Conservation (phyloP, 2,113 vertebrate species). For the Ochotona curzoniae region DNA sequence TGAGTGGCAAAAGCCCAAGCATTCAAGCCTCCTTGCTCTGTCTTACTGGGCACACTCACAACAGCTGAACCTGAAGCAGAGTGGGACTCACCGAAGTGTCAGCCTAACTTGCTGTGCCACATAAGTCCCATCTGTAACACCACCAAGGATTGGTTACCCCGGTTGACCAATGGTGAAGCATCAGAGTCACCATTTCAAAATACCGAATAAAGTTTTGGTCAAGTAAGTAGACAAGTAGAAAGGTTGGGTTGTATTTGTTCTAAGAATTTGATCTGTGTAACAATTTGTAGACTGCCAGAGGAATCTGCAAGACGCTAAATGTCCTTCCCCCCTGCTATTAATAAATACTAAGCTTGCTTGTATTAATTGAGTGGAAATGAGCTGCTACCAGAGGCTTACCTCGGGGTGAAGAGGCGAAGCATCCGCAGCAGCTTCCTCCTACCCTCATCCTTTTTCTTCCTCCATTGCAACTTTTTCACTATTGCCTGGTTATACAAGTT, state of each 20-base stretch:
- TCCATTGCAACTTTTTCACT: neutral
- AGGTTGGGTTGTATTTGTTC: neutral
- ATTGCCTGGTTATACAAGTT: neutral
- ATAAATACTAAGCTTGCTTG: neutral
- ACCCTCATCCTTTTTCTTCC: neutral
- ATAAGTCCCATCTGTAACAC: no score
- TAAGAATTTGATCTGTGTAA: neutral
- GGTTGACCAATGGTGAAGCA: neutral
- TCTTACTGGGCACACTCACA: no score
- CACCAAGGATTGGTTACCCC: no score
- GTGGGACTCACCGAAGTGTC: no score
- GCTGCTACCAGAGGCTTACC: neutral
- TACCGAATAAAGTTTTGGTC: neutral
- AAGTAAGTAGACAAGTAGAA: neutral
- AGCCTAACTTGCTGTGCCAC: no score
- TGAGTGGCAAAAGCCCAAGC: no score
- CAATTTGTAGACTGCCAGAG: neutral
- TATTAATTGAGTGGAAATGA: neutral
- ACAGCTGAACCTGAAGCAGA: no score
- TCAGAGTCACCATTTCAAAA: neutral
- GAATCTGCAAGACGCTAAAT: neutral
- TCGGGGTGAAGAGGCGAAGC: neutral
- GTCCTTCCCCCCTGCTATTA: neutral
- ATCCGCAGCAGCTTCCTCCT: accelerated
- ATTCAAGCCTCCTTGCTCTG: no score